Conservation (phyloP, 2,113 vertebrate genomes). For the Peromyscus maniculatus region DNA sequence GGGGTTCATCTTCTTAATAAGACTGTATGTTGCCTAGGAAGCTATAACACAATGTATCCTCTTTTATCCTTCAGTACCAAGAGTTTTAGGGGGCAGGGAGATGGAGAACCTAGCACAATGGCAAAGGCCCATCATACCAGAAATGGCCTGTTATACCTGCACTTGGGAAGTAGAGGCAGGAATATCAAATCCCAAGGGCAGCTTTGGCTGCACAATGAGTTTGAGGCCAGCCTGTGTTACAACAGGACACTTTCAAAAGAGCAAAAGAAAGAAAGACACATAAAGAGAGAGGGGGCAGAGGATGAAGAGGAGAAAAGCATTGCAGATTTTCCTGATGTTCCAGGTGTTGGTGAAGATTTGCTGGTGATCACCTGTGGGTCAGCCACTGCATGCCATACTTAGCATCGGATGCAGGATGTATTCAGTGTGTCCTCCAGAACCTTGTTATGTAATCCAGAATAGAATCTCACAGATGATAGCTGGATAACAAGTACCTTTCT, state of each 20-base stretch:
- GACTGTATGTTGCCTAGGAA: background rate
- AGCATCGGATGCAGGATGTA: background rate
- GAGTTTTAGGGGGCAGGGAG: background rate
- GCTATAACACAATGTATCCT: background rate
- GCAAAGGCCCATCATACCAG: background rate
- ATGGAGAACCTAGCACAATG: too few species aligned
- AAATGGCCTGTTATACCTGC: background rate
- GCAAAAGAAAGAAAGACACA: background rate
- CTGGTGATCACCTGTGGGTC: background rate
- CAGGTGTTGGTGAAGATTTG: background rate
- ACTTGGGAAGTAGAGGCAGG: background rate
- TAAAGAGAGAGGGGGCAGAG: background rate
- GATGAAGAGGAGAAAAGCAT: background rate
- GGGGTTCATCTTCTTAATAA: background rate
- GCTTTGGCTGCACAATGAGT: background rate
- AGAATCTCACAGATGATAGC: background rate
- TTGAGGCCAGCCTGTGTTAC: background rate
- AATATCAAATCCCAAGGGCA: background rate
- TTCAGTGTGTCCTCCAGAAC: background rate
- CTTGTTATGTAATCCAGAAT: background rate
- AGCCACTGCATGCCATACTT: background rate
- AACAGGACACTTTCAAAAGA: background rate
- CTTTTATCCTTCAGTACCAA: background rate
- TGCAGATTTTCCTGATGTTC: background rate
- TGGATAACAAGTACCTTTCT: background rate